phyloP scores from a whole-genome alignment of 2,888 invertebrate genomes.

The Acanthosoma haemorrhoidale region DNA sequence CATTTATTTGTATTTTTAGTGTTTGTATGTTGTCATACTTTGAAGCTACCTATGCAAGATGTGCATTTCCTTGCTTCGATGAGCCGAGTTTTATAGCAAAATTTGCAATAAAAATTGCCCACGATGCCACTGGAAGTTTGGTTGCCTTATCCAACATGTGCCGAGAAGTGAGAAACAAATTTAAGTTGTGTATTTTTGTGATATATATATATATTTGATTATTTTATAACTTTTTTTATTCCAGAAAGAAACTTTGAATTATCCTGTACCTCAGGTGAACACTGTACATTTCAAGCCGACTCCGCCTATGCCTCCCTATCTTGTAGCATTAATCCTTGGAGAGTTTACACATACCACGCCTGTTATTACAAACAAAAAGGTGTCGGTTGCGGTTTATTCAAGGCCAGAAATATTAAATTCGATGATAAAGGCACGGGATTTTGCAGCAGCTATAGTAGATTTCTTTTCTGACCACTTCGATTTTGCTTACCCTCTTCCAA shows the following conservation, averaged over 20 bases:
- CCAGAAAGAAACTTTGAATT: constrained; percentile 45
- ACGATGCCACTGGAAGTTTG: constrained; percentile 67
- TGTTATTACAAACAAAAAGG: constrained; percentile 47
- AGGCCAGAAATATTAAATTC: constrained; percentile 66
- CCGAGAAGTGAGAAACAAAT: constrained; percentile 51
- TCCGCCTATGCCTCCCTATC: constrained; percentile 88
- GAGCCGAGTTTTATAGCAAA: constrained; percentile 87
- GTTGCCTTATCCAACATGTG: constrained; percentile 86
- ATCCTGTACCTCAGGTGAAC: constrained; percentile 50
- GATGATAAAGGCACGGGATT: constrained; percentile 66
- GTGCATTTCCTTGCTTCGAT: constrained; percentile 93
- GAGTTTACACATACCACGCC: constrained; percentile 60
- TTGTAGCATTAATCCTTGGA: constrained; percentile 85
- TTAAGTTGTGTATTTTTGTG: background rate
- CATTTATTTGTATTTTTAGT: constrained; percentile 50
- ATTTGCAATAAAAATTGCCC: constrained; percentile 71
- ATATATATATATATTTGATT: too few species aligned
- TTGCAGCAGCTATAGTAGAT: constrained; percentile 66
- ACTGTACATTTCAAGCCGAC: constrained; percentile 71
- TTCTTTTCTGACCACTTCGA: constrained; percentile 81
- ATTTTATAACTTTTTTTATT: too few species aligned
- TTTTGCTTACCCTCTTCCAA: constrained; percentile 82
- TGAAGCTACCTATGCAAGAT: constrained; percentile 88
- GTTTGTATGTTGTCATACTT: constrained; percentile 85
- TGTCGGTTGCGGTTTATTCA: constrained; percentile 68